These are phyloP conservation scores for Erebia aethiops DNA, from an alignment of 2,888 invertebrate species.

Conservation along the genomic window DNA sequence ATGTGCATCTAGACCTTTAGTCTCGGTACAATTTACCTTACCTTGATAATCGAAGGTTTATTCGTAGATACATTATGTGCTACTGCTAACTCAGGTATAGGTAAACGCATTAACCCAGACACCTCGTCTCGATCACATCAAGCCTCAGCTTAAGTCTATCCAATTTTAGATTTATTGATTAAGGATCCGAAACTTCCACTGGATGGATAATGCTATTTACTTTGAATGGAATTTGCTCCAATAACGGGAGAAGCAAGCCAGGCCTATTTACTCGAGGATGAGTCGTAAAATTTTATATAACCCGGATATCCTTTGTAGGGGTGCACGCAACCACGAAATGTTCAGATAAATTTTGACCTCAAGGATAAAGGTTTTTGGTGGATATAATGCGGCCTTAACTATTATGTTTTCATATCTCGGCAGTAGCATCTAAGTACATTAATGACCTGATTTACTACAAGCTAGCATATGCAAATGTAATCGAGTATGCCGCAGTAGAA, in stretches of 20 bases:
- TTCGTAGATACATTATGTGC: not conserved
- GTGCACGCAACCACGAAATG: slow-evolving; percentile 21
- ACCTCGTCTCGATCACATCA: slow-evolving; percentile 4
- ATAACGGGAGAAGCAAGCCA: slow-evolving; percentile 27
- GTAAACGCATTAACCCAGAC: not conserved
- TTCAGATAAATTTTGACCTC: slow-evolving; percentile 22
- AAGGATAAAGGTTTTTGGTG: not conserved
- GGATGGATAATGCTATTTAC: slow-evolving; percentile 38
- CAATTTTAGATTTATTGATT: slow-evolving; percentile 57
- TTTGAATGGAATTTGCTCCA: slow-evolving; percentile 36
- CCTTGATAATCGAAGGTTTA: not conserved
- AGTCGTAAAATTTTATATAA: slow-evolving; percentile 29
- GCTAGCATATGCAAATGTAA: too few relatives aligned
- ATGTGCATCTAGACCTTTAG: not conserved
- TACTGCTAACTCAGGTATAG: slow-evolving; percentile 1
- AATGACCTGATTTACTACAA: not conserved
- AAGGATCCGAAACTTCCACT: slow-evolving; percentile 46
- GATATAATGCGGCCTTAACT: not conserved
- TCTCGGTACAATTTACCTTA: not conserved
- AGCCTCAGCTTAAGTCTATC: slow-evolving; percentile 37
- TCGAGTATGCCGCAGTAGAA: too few relatives aligned
- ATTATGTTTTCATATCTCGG: not conserved
- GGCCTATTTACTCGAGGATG: slow-evolving; percentile 23
- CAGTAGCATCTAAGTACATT: not conserved
- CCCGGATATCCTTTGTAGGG: slow-evolving; percentile 25